Evolutionary conservation across 2,113 vertebrate genomes (phyloP).

Genomic region (Sebastes fasciatus): DNA sequence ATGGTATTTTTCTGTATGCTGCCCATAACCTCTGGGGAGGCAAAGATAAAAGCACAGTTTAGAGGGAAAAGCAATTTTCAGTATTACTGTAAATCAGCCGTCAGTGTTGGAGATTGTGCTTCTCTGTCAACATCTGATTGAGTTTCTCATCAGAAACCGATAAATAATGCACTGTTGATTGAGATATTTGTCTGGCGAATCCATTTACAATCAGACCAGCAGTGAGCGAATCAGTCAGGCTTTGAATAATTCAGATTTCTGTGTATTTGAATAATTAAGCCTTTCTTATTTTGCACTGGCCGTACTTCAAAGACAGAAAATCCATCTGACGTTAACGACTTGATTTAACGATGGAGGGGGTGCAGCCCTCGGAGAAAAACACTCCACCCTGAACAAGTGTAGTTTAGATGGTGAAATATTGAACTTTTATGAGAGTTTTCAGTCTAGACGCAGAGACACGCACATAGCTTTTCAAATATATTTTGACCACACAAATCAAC

Average conservation of each 20-base stretch:
- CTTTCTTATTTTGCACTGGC: slow-evolving; percentile 12
- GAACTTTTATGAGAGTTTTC: not conserved
- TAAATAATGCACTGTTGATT: slow-evolving; percentile 31
- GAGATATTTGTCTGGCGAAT: slow-evolving; percentile 35
- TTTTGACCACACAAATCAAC: not conserved
- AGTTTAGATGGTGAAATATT: not conserved
- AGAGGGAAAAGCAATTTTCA: not conserved
- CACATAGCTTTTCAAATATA: not conserved
- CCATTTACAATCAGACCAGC: slow-evolving; percentile 46
- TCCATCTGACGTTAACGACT: slow-evolving; percentile 22
- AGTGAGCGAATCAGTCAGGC: slow-evolving; percentile 7
- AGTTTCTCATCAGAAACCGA: not conserved
- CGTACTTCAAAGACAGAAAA: slow-evolving; percentile 39
- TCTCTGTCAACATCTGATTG: slow-evolving; percentile 12
- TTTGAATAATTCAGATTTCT: slow-evolving; percentile 61
- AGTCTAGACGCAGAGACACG: not conserved
- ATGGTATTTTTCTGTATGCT: slow-evolving; percentile 12
- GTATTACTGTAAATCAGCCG: not conserved
- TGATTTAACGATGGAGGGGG: not conserved
- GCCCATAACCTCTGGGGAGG: not conserved
- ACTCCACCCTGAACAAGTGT: not conserved
- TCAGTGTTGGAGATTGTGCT: not conserved
- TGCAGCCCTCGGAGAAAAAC: not conserved
- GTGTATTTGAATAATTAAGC: slow-evolving; percentile 41
- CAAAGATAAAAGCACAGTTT: not conserved